A percentile compares a stretch with the other conserved stretches of the same genome.
These are phyloP conservation scores for Oreamnos americanus DNA, from an alignment of 2,113 vertebrate genomes.

Conservation along the genomic window DNA sequence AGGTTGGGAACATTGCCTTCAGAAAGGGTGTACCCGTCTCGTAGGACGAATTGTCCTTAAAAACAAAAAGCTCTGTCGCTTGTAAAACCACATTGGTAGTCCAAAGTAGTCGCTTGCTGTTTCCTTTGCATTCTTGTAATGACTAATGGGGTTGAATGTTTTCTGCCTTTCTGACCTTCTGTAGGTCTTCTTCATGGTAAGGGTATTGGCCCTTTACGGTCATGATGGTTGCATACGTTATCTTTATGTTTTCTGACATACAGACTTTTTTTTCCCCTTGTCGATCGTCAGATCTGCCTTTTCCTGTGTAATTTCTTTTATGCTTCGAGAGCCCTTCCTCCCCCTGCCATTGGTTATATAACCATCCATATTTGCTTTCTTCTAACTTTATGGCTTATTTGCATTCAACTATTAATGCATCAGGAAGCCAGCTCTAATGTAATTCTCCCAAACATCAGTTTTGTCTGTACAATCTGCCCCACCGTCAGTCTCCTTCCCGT, in stretches of 20 bases:
- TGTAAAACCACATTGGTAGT: neutral
- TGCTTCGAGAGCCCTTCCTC: neutral
- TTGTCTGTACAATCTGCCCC: neutral
- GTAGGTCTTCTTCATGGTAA: neutral
- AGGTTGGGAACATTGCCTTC: neutral
- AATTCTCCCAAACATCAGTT: fast-evolving
- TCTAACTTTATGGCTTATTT: neutral
- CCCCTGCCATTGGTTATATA: neutral
- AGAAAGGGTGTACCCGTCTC: too few species aligned
- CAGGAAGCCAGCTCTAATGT: neutral
- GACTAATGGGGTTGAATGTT: neutral
- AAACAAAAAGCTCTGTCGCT: neutral
- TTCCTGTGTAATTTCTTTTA: neutral
- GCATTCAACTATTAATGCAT: neutral
- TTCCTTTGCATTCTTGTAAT: neutral
- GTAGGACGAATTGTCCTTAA: neutral
- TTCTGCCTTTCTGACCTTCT: neutral
- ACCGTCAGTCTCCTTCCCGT: fast-evolving
- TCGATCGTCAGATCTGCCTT: neutral
- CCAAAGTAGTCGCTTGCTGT: neutral
- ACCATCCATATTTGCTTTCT: neutral
- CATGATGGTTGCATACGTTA: fast-evolving
- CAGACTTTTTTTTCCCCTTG: neutral
- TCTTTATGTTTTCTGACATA: neutral
- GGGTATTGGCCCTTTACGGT: fast-evolving